Evolutionary conservation across 2,888 invertebrate genomes (phyloP).

Genomic region (Steromphala cineraria): DNA sequence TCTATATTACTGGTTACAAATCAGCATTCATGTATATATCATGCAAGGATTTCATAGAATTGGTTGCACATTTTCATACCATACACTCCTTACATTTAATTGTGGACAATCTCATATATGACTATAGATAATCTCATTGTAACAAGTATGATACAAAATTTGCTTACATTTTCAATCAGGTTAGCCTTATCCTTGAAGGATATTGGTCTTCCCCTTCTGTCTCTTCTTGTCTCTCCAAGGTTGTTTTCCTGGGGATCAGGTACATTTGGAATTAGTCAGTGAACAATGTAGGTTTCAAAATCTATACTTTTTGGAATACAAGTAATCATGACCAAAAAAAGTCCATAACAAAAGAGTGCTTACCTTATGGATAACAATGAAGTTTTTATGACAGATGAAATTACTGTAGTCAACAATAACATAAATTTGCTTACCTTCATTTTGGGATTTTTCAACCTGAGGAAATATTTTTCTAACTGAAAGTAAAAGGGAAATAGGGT

Average conservation of each 20-base stretch:
- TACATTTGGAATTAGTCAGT: not conserved
- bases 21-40: too few species aligned
- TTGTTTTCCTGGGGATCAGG: not conserved
- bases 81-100: too few species aligned
- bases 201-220: constrained; percentile 22
- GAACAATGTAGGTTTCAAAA: not conserved
- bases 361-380: too few species aligned
- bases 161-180: constrained; percentile 13
- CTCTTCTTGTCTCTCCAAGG: constrained; percentile 15
- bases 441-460: constrained; percentile 93
- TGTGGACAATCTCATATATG: too few species aligned
- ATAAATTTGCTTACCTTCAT: constrained; percentile 68
- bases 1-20: too few species aligned
- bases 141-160: too few species aligned
- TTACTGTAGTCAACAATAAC: too few species aligned
- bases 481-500: constrained; percentile 39
- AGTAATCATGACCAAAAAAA: not conserved
- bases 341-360: too few species aligned
- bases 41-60: too few species aligned
- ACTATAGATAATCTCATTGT: too few species aligned
- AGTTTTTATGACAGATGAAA: too few species aligned
- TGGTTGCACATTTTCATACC: too few species aligned
- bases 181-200: constrained; percentile 23
- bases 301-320: not conserved
- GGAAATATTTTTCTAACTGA: constrained; percentile 91